Base-by-base conservation (phyloP, 2,797 vertebrate species). In the Adrianichthys oophorus region DNA sequence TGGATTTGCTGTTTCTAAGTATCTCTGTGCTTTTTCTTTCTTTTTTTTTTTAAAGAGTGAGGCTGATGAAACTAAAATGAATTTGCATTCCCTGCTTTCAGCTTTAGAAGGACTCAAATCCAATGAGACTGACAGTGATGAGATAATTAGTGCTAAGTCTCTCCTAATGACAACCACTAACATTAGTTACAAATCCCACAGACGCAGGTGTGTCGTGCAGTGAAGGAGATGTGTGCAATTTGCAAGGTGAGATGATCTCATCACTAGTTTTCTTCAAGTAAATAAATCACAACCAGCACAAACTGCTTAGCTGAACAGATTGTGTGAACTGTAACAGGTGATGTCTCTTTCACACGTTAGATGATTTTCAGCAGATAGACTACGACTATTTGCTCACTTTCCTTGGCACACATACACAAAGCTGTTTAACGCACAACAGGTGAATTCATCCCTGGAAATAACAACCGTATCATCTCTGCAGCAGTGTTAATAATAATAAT, bases 401-500 rank as follows among this genome's bases (percentile, higher is more conserved):
- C 62, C 42, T 48, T 43, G 37, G 41, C 56, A 48, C 23, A 21
- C n/a, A 48, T 40, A 56, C 59, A 41, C 44, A 48, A 46, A 66
- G 51, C 56, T 56, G 65, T 29, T 66, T 48, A 74, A 62, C 66
- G 76, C 65, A 67, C 54, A 54, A 70, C 12, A 86, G 81, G 75
- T 83, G 72, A 73, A 58, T 64, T 70, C 29, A 51, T 68, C 54
- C 74, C 51, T 61, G 65, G 63, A 80, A 72, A 78, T 69, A 72
- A 78, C 83, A 77, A 68, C 76, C 76, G 68, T 68, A 76, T 87
- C 76, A 81, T 83, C 23, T 23, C 64, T 4, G 59, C 56, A 59
- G 70, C 53, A 53, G 65, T 77, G 64, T 73, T 78, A 84, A 88
- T 88, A 80, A 87, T 84, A 75, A 85, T 86, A 80, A 78, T 80